Percentiles rank a stretch among this genome's conserved stretches.
Evolutionary conservation across 1,140 invertebrate species (phyloP).

Genomic region (Nephila pilipes): DNA sequence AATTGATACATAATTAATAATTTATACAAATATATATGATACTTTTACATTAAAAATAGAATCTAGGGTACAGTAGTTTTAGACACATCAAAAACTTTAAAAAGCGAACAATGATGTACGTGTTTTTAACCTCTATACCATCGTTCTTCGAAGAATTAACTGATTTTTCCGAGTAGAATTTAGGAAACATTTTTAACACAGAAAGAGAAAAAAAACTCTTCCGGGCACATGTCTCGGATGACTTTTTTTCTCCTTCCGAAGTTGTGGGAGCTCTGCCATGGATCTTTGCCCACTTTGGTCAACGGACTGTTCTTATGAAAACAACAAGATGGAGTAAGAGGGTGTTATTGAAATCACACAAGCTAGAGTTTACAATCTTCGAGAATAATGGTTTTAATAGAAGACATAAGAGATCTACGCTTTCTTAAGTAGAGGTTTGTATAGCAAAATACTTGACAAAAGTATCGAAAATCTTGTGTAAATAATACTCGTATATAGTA

Average conservation of each 20-base stretch:
- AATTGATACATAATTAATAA: too few relatives aligned
- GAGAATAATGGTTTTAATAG: not conserved
- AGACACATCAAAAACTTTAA: too few relatives aligned
- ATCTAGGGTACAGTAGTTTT: too few relatives aligned
- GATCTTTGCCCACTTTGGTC: slow-evolving; percentile 52
- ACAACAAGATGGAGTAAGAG: not conserved
- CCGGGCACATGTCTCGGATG: not conserved
- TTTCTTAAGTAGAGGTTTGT: not conserved
- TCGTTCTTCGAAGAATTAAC: not conserved
- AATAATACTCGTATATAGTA: too few relatives aligned
- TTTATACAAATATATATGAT: too few relatives aligned
- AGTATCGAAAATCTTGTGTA: too few relatives aligned
- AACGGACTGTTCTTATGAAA: not conserved
- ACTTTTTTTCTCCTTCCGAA: not conserved
- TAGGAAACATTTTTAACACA: not conserved
- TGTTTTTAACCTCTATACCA: not conserved
- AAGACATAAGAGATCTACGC: not conserved
- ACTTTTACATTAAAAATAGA: too few relatives aligned
- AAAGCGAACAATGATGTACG: too few relatives aligned
- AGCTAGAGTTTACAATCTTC: not conserved
- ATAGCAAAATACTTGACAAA: too few relatives aligned
- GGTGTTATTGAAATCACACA: not conserved
- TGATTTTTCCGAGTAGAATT: not conserved
- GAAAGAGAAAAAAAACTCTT: slow-evolving; percentile 45
- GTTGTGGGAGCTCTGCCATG: slow-evolving; percentile 34